Evolutionary conservation across 2,113 vertebrate genomes (phyloP).

Genomic region (Antechinus stuartii): DNA sequence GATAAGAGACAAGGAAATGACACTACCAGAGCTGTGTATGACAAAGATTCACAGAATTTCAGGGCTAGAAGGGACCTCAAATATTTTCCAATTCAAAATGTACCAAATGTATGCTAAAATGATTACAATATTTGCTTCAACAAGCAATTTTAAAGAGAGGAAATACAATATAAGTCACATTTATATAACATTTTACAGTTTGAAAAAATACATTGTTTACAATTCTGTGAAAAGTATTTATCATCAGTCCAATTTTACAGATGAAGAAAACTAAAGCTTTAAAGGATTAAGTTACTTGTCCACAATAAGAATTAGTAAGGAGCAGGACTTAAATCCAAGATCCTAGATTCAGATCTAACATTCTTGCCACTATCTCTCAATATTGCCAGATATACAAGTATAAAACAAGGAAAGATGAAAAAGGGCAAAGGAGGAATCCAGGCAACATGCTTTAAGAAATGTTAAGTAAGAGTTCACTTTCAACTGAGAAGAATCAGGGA

Average conservation of each 20-base stretch:
- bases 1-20: background rate
- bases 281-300: background rate
- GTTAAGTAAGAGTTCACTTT: background rate
- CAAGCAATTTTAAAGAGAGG: background rate
- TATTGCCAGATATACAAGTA: background rate
- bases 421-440: background rate
- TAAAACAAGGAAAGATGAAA: background rate
- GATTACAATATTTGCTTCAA: background rate
- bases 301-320: background rate
- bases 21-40: background rate
- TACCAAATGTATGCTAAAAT: background rate
- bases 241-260: background rate
- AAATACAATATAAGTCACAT: background rate
- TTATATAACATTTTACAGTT: background rate
- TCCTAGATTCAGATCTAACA: background rate
- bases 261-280: background rate
- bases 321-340: slow-evolving; percentile 9
- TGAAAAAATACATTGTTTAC: background rate
- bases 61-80: background rate
- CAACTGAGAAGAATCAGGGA: background rate
- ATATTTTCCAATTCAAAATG: background rate
- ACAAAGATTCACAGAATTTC: background rate
- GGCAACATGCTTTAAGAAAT: background rate
- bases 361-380: background rate
- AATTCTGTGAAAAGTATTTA: background rate